Percentiles rank a stretch among this genome's conserved stretches.
Conservation (phyloP, 2,888 invertebrate genomes). For the Melanotus villosus region DNA sequence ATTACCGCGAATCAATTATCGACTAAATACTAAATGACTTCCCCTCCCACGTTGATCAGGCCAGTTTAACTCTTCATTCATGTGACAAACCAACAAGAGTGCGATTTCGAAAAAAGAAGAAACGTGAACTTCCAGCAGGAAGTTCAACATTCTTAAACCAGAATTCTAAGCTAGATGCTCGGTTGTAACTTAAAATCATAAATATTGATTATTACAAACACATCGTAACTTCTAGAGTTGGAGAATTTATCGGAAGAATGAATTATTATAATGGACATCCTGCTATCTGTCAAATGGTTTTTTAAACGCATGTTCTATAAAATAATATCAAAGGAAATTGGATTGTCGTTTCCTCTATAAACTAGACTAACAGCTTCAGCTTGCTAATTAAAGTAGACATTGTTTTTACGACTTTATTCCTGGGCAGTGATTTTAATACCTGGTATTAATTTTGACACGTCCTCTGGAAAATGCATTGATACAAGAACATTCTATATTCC, state of each 20-base stretch:
- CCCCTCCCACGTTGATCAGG: constrained; percentile 18
- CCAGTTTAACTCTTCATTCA: neutral
- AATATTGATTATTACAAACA: constrained; percentile 33
- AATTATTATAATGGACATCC: constrained; percentile 40
- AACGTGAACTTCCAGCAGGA: constrained; percentile 23
- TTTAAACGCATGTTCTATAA: constrained; percentile 24
- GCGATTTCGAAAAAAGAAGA: neutral
- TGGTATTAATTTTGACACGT: neutral
- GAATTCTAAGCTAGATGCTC: constrained; percentile 7
- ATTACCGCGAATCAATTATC: constrained; percentile 27
- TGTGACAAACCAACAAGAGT: neutral
- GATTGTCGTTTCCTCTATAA: constrained; percentile 48
- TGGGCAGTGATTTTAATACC: neutral
- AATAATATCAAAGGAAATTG: constrained; percentile 48
- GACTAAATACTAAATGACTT: constrained; percentile 5
- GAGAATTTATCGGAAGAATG: constrained; percentile 35
- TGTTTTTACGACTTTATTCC: constrained; percentile 10
- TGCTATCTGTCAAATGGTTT: constrained; percentile 36
- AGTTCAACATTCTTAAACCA: constrained; percentile 19
- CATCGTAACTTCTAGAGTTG: neutral
- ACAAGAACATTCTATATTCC: neutral
- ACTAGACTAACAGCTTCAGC: constrained; percentile 34
- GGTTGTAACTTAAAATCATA: constrained; percentile 23
- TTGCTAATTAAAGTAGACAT: constrained; percentile 32
- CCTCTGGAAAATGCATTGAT: neutral